A percentile compares a stretch with the other conserved stretches of the same genome.
phyloP scores from a whole-genome alignment of 1,140 invertebrate genomes.

The Panagrolaimus sp. region DNA sequence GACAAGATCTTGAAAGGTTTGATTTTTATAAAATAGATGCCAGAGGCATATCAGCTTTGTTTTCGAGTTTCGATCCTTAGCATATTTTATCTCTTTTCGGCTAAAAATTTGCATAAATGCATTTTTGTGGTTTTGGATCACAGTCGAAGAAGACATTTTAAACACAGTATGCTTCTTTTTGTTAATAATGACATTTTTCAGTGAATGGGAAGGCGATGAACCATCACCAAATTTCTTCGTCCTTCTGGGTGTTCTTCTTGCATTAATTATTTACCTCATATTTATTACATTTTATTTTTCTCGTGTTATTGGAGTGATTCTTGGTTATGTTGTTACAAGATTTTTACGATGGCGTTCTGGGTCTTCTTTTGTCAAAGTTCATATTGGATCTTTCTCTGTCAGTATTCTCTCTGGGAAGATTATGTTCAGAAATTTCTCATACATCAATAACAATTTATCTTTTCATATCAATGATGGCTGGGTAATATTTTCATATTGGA shows the following conservation, averaged over 20 bases:
- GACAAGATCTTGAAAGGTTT: not conserved
- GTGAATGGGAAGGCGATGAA: constrained; percentile 44
- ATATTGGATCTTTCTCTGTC: constrained; percentile 18
- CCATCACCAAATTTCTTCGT: constrained; percentile 43
- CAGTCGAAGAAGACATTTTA: no score
- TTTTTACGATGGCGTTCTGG: no score
- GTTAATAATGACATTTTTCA: no score
- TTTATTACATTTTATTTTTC: constrained; percentile 52
- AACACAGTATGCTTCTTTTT: no score
- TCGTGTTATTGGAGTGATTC: constrained; percentile 32
- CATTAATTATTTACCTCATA: constrained; percentile 46
- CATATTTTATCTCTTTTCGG: no score
- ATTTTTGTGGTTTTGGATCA: no score
- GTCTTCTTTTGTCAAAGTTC: not conserved
- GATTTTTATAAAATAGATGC: no score
- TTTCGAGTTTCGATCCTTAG: no score
- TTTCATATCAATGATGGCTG: constrained; percentile 90
- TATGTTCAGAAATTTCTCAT: constrained; percentile 93
- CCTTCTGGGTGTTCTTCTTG: constrained; percentile 34
- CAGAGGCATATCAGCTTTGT: no score
- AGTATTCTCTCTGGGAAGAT: constrained; percentile 93
- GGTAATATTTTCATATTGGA: constrained; percentile 55
- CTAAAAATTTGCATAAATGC: no score
- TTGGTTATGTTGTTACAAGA: constrained; percentile 33
- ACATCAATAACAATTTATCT: constrained; percentile 88